Evolutionary conservation across 2,888 invertebrate genomes (phyloP).

Genomic region (Epistrophe grossulariae): DNA sequence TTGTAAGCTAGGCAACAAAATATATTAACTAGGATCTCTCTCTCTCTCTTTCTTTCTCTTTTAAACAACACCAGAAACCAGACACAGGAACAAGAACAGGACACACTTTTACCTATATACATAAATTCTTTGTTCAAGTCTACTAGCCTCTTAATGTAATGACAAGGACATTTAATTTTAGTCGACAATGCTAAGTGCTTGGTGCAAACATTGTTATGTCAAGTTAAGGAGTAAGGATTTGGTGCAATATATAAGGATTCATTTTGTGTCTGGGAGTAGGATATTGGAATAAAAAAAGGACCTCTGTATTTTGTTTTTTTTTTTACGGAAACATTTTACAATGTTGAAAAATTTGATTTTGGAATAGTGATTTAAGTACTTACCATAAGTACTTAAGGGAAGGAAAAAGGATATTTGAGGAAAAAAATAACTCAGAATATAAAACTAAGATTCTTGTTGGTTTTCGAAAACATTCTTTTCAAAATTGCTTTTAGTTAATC

Average conservation of each 20-base stretch:
- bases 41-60: conserved; percentile 19
- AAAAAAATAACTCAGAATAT: too few relatives aligned
- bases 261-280: background rate
- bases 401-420: too few relatives aligned
- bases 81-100: conserved; percentile 22
- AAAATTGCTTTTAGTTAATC: too few relatives aligned
- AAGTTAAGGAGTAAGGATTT: background rate
- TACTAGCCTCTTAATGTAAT: conserved; percentile 63
- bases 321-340: background rate
- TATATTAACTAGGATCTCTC: conserved; percentile 60
- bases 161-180: conserved; percentile 73
- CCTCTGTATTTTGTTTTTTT: background rate
- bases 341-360: background rate
- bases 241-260: conserved; percentile 9
- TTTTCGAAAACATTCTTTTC: too few relatives aligned
- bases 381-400: background rate
- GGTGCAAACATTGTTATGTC: conserved; percentile 50
- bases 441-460: too few relatives aligned
- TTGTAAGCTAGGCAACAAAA: conserved; percentile 53
- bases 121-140: background rate
- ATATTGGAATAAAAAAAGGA: conserved; percentile 3
- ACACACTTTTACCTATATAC: conserved; percentile 10
- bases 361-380: background rate
- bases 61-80: background rate
- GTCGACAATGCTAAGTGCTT: conserved; percentile 68